Evolutionary conservation across 2,888 invertebrate species (phyloP).

Genomic region (Oasisia sp.): DNA sequence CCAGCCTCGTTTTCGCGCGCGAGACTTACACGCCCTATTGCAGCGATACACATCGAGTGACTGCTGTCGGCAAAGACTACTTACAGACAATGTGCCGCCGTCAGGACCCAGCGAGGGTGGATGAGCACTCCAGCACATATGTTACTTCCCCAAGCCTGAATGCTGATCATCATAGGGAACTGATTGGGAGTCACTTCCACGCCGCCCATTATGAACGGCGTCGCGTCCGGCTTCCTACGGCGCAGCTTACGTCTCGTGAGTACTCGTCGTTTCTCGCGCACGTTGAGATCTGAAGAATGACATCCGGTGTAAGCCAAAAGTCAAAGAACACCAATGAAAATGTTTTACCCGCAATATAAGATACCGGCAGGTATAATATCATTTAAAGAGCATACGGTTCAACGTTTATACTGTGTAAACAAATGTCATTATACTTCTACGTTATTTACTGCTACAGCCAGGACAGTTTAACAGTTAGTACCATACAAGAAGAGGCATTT

Average conservation of each 20-base stretch:
- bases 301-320: neutral
- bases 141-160: neutral
- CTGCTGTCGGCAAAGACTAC: neutral
- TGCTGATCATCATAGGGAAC: neutral
- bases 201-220: neutral
- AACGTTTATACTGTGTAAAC: too few relatives aligned
- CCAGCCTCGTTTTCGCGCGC: too few relatives aligned
- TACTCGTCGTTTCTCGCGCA: neutral
- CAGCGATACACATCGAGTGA: neutral
- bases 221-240: neutral
- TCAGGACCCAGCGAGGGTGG: neutral
- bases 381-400: too few relatives aligned
- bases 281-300: neutral
- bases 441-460: too few relatives aligned
- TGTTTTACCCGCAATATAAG: too few relatives aligned
- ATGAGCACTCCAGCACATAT: neutral
- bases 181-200: neutral
- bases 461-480: too few relatives aligned
- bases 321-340: neutral
- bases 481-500: too few relatives aligned
- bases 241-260: neutral
- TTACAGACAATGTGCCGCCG: conserved; percentile 3
- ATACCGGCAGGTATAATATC: too few relatives aligned
- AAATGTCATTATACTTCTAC: too few relatives aligned
- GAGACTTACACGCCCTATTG: too few relatives aligned